Percentiles rank a stretch among this genome's conserved stretches.
Evolutionary conservation across 2,888 invertebrate genomes (phyloP).

Genomic region (Cepaea hortensis): DNA sequence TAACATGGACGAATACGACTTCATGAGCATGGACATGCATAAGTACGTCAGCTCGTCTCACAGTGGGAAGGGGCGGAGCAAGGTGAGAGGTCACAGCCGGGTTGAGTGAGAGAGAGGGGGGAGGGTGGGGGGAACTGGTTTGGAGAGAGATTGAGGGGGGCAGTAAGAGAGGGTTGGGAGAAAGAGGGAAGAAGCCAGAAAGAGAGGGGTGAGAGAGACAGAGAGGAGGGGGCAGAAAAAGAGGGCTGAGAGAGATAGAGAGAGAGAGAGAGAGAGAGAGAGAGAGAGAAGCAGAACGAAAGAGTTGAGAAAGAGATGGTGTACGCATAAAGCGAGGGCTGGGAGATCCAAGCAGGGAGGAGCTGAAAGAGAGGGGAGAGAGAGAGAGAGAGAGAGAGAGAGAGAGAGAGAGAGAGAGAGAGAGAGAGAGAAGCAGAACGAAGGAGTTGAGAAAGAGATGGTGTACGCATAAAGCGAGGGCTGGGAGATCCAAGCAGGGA

Average conservation of each 20-base stretch:
- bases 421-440: not conserved
- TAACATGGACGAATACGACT: slow-evolving; percentile 94
- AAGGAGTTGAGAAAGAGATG: too few species aligned
- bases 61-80: slow-evolving; percentile 92
- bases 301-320: too few species aligned
- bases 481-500: too few species aligned
- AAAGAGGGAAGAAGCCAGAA: too few species aligned
- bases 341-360: too few species aligned
- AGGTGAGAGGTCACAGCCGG: slow-evolving; percentile 77
- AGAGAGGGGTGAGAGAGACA: too few species aligned
- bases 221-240: too few species aligned
- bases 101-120: not conserved
- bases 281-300: not conserved
- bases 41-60: slow-evolving; percentile 90
- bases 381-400: not conserved
- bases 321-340: too few species aligned
- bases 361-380: too few species aligned
- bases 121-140: not conserved
- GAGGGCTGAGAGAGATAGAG: too few species aligned
- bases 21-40: slow-evolving; percentile 85
- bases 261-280: not conserved
- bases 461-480: too few species aligned
- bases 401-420: not conserved
- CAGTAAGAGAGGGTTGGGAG: too few species aligned
- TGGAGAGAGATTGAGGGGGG: not conserved